These are phyloP conservation scores for Trichacis sp. DNA, from an alignment of 2,888 invertebrate genomes.

Conservation along the genomic window DNA sequence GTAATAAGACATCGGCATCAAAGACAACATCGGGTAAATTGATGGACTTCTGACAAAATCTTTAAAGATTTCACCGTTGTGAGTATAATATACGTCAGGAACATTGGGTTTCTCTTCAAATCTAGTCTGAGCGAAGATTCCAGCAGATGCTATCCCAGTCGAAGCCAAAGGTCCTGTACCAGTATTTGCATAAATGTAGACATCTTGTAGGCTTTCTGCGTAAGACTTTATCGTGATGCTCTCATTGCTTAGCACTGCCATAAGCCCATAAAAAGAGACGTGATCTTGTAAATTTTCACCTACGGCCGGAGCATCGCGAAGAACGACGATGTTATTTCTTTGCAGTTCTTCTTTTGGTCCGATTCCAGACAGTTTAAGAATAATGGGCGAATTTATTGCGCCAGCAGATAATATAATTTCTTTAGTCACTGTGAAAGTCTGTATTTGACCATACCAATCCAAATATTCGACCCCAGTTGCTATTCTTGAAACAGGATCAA, in stretches of 20 bases:
- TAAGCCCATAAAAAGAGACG: constrained; percentile 65
- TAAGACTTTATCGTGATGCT: constrained; percentile 54
- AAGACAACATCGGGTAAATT: constrained; percentile 53
- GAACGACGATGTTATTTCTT: no score
- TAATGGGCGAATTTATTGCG: no score
- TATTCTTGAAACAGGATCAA: no score
- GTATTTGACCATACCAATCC: no score
- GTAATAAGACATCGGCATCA: constrained; percentile 51
- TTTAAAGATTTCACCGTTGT: constrained; percentile 73
- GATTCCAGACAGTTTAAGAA: no score
- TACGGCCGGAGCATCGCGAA: no score
- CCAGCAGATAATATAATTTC: no score
- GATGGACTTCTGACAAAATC: constrained; percentile 74
- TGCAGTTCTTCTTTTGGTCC: no score
- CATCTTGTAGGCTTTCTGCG: constrained; percentile 55
- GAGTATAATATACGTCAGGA: constrained; percentile 78
- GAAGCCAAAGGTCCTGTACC: constrained; percentile 70
- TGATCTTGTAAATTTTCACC: no score
- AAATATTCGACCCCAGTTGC: no score
- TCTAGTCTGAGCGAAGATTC: constrained; percentile 75
- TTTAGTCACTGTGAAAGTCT: no score
- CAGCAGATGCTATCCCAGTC: constrained; percentile 71
- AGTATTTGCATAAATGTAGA: constrained; percentile 70
- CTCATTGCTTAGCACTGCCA: constrained; percentile 57
- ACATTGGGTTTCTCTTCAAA: constrained; percentile 66